Base-by-base conservation (phyloP, 2,888 invertebrate species). In the Netelia inedita region DNA sequence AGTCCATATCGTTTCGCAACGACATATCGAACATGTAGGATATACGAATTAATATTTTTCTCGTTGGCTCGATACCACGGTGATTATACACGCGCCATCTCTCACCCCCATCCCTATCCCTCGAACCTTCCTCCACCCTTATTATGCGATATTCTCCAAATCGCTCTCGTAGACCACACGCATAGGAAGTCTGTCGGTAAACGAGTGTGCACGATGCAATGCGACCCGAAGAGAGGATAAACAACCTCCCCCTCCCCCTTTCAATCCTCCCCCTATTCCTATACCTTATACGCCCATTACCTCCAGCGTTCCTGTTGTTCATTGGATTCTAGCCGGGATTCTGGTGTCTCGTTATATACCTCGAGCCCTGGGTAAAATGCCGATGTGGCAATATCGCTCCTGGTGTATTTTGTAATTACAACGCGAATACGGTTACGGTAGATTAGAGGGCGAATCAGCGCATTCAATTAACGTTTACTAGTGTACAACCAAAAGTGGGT, bases 381-480 rank as follows among this genome's bases (percentile, higher is more conserved):
- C 81, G 69, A 82, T 78, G 78, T 82, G 78, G 84, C 82, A 85
- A 90, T 90, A 89, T 88, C 89, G 88, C 88, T 88, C 86, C 85
- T 85, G 65, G 87, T 90, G 90, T 91, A 92, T 92, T 92, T 91
- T 89, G 90, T 90, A 91, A 91, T 92, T 92, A 89, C 88, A 86
- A 85, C 90, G 89, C 89, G 91, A 92, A 93, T 93, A 92, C 90
- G 91, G 90, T 89, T 90, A 89, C 89, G 88, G 89, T 88, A 91
- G 91, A 92, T 92, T 92, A 92, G 91, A 91, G 91, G 88, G 88
- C 91, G 91, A 90, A 92, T 92, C 92, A 91, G 90, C 92, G 91
- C 89, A 92, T 92, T 93, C 92, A 93, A 93, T 93, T 92, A 93
- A 92, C 92, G 89, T 92, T 92, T 91, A 91, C 89, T 89, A 87